A percentile compares a stretch with the other conserved stretches of the same genome.
Conservation (phyloP, 2,888 invertebrate genomes). For the Gerris lacustris region DNA sequence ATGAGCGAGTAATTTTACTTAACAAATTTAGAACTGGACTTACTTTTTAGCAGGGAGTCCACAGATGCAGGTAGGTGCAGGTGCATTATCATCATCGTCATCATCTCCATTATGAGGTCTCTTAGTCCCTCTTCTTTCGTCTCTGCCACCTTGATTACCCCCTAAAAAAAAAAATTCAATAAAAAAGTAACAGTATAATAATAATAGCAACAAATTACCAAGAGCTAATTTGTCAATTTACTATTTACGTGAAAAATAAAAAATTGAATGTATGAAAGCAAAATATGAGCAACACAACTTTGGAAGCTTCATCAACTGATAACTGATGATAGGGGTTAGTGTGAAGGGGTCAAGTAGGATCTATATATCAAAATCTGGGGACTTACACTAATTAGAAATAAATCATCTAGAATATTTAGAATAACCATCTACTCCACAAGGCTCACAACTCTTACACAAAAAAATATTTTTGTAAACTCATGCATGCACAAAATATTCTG, state of each 20-base stretch:
- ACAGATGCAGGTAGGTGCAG: conserved; percentile 46
- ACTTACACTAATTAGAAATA: no score
- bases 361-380: no score
- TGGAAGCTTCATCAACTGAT: no score
- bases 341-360: no score
- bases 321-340: no score
- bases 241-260: not conserved
- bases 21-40: not conserved
- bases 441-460: no score
- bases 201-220: not conserved
- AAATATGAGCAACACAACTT: no score
- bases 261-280: no score
- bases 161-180: conserved; percentile 3
- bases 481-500: no score
- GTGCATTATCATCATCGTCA: conserved; percentile 21
- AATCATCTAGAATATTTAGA: no score
- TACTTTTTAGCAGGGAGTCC: conserved; percentile 42
- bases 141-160: not conserved
- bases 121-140: not conserved
- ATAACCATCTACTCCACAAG: no score
- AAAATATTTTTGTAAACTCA: no score
- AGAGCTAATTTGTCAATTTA: not conserved
- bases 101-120: conserved; percentile 13
- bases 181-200: not conserved
- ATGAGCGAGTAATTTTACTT: not conserved